Conservation (phyloP, 92 coral and sea anemone species). For the Parazoanthus atlanticus region DNA sequence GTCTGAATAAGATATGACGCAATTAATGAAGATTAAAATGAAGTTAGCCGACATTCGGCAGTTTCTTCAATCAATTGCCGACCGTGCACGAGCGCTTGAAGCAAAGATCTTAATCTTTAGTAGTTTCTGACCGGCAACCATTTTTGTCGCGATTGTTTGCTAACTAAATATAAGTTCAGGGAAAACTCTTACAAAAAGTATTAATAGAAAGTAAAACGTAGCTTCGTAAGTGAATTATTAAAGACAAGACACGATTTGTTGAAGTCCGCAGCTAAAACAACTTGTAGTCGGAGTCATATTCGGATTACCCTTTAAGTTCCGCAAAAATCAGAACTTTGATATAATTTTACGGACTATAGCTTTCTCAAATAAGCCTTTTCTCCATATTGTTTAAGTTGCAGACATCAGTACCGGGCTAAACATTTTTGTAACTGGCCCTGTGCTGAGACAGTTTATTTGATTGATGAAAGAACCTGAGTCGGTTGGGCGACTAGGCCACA, state of each 20-base stretch:
- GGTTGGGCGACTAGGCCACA: no score
- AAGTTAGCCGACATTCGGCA: not conserved
- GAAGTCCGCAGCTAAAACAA: not conserved
- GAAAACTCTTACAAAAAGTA: no score
- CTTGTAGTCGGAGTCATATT: not conserved
- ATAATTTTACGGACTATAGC: not conserved
- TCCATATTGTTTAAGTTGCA: no score
- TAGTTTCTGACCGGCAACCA: not conserved
- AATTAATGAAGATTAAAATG: not conserved
- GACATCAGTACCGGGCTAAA: no score
- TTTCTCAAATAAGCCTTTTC: not conserved
- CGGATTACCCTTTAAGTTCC: not conserved
- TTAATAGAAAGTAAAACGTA: not conserved
- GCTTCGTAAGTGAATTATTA: not conserved
- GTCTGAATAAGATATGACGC: no score
- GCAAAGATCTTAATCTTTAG: not conserved
- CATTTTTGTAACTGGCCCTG: no score
- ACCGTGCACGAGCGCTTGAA: not conserved
- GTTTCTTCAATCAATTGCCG: not conserved
- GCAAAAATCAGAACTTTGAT: not conserved
- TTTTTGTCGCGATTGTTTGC: not conserved
- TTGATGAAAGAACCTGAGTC: no score
- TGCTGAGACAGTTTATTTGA: no score
- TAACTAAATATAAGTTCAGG: no score
- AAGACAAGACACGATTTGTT: not conserved